Evolutionary conservation across 1,140 invertebrate species (phyloP), one percentile per base, ranked within the genome.

Genomic region (Drosophila lini): DNA sequence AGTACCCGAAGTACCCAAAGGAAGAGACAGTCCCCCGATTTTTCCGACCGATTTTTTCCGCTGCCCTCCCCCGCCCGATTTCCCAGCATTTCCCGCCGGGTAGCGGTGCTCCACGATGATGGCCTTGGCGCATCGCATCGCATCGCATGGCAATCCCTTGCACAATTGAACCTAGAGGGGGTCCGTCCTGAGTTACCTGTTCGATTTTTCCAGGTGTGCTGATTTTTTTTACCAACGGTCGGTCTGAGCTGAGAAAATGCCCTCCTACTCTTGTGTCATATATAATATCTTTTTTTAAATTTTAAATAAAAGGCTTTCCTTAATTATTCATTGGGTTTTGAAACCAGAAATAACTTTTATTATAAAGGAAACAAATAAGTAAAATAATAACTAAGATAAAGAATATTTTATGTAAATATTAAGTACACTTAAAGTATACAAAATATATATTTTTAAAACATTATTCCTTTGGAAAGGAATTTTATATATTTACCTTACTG

Each of bases 81-180:
- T 6, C 5, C 9, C 16, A 22, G 22, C 25, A n/a, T 25, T 32
- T 19, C 32, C 64, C 10, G 3, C 32, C 25, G 42, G 58, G 53
- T 64, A 64, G 53, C 50, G 50, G 50, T 19, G 50, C 52, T 38
- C 52, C 52, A 55, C 53, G 69, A 73, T 79, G 73, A 82, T 82
- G 76, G 60, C 81, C 74, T 84, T 74, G 81, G 81, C 52, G 74
- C 74, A 75, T 53, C 57, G 68, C 64, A 74, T 59, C 57, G 53
- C 52, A 44, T 41, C 38, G 38, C 38, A 15, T 50, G 56, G 78
- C 80, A 84, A 85, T 86, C 74, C 74, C 69, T 64, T 71, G 82
- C 79, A 82, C 81, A 85, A 86, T 85, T 74, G 78, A 86, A 61
- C 69, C 77, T 75, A 62, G 32, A 34, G 31, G 40, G 22, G 63